phyloP scores from a whole-genome alignment of 2,113 vertebrate species.

The Charadrius vociferus region DNA sequence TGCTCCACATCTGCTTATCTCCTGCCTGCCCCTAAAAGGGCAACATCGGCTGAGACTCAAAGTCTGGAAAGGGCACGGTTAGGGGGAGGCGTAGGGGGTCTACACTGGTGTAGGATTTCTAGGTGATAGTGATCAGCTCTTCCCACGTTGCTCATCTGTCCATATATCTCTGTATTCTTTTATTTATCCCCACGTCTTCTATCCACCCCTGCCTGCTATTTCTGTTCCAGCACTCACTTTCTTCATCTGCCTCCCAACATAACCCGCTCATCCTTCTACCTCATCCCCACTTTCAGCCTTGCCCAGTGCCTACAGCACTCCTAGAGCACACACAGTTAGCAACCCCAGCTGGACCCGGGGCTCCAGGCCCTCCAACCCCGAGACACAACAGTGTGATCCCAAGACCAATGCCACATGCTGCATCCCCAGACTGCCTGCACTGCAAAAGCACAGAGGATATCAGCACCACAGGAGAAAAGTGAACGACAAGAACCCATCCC shows the following conservation, averaged over 20 bases:
- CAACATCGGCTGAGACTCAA: neutral
- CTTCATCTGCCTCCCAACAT: neutral
- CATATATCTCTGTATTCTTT: neutral
- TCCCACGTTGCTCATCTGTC: neutral
- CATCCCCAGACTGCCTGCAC: neutral
- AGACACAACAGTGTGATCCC: neutral
- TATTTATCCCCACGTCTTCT: neutral
- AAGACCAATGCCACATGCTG: neutral
- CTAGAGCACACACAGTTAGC: neutral
- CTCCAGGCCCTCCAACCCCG: neutral
- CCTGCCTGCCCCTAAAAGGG: slow-evolving; percentile 49
- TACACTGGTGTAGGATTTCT: neutral
- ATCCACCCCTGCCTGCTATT: neutral
- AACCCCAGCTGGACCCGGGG: neutral
- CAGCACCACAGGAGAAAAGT: neutral
- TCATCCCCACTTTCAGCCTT: neutral
- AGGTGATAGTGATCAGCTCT: neutral
- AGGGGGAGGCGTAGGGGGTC: neutral
- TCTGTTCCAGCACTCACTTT: neutral
- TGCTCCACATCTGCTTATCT: slow-evolving; percentile 71
- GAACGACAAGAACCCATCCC: neutral
- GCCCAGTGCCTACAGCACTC: neutral
- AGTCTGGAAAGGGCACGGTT: neutral
- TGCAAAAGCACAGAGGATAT: neutral
- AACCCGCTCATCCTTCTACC: neutral